Conservation (phyloP, 2,888 invertebrate species). For the Cyclophora albipunctata region DNA sequence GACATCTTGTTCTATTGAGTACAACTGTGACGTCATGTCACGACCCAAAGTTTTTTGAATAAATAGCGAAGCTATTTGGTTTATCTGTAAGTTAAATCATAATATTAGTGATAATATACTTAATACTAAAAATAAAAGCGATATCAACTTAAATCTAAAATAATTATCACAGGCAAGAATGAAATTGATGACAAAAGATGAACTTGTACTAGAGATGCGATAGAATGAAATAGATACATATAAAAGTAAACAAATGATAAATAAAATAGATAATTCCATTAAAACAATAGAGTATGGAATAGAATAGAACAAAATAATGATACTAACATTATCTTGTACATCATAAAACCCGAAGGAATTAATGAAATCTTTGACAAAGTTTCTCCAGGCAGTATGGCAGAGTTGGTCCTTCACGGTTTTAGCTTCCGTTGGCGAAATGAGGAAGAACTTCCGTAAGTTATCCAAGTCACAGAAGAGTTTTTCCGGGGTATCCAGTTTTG, state of each 20-base stretch:
- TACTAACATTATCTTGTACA: slow-evolving; percentile 56
- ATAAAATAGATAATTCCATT: neutral
- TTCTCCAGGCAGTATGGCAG: slow-evolving; percentile 55
- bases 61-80: slow-evolving; percentile 59
- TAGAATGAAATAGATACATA: too few species aligned
- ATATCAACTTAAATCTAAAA: too few species aligned
- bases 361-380: slow-evolving; percentile 52
- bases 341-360: slow-evolving; percentile 55
- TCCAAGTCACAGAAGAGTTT: slow-evolving; percentile 61
- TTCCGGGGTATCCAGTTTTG: slow-evolving; percentile 48
- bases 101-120: too few species aligned
- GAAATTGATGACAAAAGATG: too few species aligned
- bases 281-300: neutral
- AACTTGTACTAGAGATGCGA: too few species aligned
- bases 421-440: slow-evolving; percentile 38
- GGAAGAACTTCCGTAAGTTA: slow-evolving; percentile 49
- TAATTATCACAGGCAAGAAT: too few species aligned
- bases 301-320: too few species aligned
- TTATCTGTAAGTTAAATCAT: slow-evolving; percentile 39
- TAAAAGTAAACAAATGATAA: neutral
- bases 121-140: too few species aligned
- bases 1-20: slow-evolving; percentile 51
- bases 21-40: slow-evolving; percentile 49
- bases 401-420: slow-evolving; percentile 37
- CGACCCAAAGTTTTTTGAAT: slow-evolving; percentile 64